Percentiles rank a stretch among this genome's conserved stretches.
phyloP scores from a whole-genome alignment of 1,140 invertebrate genomes.

The Habropoda laboriosa region DNA sequence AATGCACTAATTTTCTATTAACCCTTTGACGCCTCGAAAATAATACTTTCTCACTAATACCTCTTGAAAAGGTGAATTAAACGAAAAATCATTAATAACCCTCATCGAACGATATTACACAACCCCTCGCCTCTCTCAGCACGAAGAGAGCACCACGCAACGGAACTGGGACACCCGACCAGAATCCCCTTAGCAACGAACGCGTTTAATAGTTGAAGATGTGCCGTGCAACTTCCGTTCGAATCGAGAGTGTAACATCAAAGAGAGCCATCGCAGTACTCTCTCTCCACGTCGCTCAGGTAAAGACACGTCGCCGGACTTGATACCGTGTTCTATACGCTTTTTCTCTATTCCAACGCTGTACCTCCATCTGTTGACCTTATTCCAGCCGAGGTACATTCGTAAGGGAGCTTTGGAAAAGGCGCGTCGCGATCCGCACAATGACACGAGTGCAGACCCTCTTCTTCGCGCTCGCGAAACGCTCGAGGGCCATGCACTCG shows the following conservation, averaged over 20 bases:
- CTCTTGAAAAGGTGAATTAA: too few species aligned
- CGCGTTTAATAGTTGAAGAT: background rate
- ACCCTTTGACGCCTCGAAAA: too few species aligned
- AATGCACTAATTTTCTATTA: too few species aligned
- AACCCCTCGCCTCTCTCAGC: background rate
- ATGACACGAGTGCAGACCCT: constrained; percentile 44
- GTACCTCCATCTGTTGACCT: constrained; percentile 50
- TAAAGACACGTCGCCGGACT: constrained; percentile 6
- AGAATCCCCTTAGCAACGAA: background rate
- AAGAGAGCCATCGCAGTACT: background rate
- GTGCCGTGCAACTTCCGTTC: background rate
- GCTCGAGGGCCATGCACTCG: constrained; percentile 59
- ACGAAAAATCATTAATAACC: too few species aligned
- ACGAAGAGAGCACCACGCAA: background rate
- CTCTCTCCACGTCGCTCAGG: background rate
- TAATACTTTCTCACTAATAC: too few species aligned
- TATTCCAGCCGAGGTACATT: constrained; percentile 46
- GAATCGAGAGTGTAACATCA: background rate
- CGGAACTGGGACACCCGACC: background rate
- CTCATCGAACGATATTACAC: background rate
- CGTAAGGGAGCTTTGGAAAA: constrained; percentile 25
- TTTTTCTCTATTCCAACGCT: constrained; percentile 10
- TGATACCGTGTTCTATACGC: background rate
- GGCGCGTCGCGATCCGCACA: constrained; percentile 42
- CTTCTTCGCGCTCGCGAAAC: constrained; percentile 52